A percentile compares a stretch with the other conserved stretches of the same genome.
Evolutionary conservation across 2,888 invertebrate genomes (phyloP).

Genomic region (Erebia aethiops): DNA sequence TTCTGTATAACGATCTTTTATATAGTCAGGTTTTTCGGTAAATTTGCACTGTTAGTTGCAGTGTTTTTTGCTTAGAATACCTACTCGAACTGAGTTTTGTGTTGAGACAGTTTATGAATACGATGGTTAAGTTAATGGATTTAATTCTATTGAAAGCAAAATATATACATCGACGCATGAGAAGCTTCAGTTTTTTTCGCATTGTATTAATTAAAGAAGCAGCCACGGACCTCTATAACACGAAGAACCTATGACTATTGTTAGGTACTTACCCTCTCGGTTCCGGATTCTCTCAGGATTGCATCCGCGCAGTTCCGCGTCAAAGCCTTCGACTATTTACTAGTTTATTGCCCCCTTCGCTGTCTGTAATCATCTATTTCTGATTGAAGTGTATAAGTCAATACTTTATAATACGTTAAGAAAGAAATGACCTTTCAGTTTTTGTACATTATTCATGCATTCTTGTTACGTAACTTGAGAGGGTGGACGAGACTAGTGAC

Average conservation of each 20-base stretch:
- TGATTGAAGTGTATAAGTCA: conserved; percentile 7
- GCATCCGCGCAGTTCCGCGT: conserved; percentile 49
- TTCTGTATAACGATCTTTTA: neutral
- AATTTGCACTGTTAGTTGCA: too few species aligned
- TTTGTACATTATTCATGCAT: neutral
- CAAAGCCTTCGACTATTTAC: conserved; percentile 35
- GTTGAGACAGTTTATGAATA: too few species aligned
- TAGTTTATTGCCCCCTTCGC: conserved; percentile 37
- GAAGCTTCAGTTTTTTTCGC: conserved; percentile 9
- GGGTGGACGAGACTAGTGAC: neutral
- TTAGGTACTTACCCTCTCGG: conserved; percentile 45
- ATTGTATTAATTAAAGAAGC: neutral
- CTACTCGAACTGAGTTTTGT: too few species aligned
- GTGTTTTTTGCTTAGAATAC: too few species aligned
- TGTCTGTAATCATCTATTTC: conserved; percentile 30
- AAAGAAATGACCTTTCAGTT: conserved; percentile 6
- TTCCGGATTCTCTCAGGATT: conserved; percentile 77
- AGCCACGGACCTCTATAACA: conserved; percentile 25
- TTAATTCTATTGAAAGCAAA: too few species aligned
- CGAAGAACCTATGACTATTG: conserved; percentile 26
- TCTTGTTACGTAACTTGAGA: conserved; percentile 8
- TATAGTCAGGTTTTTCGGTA: neutral
- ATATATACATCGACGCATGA: conserved; percentile 1
- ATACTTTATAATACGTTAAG: neutral
- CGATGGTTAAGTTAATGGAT: too few species aligned